phyloP scores from a whole-genome alignment of 2,888 invertebrate species.

The Drosophila hamatofila region DNA sequence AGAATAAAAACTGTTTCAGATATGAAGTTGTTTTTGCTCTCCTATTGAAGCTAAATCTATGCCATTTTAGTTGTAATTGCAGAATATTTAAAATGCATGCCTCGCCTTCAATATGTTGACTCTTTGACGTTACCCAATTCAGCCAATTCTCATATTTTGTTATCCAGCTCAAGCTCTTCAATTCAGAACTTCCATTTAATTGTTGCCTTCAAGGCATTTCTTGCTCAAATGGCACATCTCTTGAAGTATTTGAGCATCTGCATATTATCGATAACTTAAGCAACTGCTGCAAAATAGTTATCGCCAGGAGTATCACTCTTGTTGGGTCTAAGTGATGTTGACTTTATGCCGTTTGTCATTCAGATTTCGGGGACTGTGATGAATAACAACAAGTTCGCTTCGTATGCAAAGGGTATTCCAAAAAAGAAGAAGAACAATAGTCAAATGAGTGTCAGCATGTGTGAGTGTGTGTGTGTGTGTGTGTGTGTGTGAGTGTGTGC shows the following conservation, averaged over 20 bases:
- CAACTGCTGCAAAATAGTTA: background rate
- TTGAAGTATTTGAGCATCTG: accelerated
- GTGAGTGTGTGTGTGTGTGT: slow-evolving; percentile 13
- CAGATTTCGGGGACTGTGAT: background rate
- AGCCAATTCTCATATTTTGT: no score
- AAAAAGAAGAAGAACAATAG: slow-evolving; percentile 8
- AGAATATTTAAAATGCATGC: background rate
- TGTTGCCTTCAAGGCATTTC: no score
- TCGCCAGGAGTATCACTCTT: background rate
- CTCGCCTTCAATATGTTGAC: no score
- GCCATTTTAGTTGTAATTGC: background rate
- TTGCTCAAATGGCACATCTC: background rate
- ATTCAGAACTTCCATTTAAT: background rate
- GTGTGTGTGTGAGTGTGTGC: slow-evolving; percentile 11
- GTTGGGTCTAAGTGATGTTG: background rate
- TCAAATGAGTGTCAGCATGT: slow-evolving; percentile 36
- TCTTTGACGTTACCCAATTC: no score
- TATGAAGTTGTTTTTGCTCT: no score
- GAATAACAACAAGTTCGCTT: slow-evolving; percentile 6
- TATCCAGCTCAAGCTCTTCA: no score
- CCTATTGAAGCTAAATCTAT: background rate
- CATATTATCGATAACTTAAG: background rate
- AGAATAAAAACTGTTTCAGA: background rate
- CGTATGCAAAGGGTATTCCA: slow-evolving; percentile 12
- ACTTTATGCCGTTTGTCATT: slow-evolving; percentile 1